Percentiles rank a stretch among this genome's conserved stretches.
phyloP scores from a whole-genome alignment of 2,797 vertebrate species.

The Sphaeramia orbicularis region DNA sequence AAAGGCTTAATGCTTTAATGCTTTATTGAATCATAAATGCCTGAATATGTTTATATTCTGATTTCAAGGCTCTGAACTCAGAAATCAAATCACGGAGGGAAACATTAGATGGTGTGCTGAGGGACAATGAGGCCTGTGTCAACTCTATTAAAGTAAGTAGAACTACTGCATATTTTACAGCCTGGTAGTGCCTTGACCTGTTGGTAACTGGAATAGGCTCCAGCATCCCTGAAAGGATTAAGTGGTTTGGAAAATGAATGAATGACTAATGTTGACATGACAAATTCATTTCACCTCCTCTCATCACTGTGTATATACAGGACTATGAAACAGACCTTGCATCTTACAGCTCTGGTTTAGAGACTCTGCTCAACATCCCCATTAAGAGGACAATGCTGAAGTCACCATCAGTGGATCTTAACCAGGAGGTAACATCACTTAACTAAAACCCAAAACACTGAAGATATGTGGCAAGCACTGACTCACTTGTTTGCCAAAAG shows the following conservation, averaged over 20 bases:
- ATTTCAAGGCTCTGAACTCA: conserved; percentile 79
- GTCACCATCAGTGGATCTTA: conserved; percentile 90
- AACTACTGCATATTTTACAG: neutral
- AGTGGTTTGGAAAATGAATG: neutral
- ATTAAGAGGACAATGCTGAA: conserved; percentile 93
- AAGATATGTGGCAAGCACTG: neutral
- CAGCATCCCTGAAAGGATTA: too few relatives aligned
- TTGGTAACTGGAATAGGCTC: too few relatives aligned
- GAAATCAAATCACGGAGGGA: conserved; percentile 92
- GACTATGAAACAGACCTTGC: conserved; percentile 95
- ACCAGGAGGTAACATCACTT: conserved; percentile 87
- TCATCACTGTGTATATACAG: conserved; percentile 67
- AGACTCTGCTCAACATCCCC: conserved; percentile 94
- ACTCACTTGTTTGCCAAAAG: neutral
- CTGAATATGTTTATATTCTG: conserved; percentile 18
- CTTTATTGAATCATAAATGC: neutral
- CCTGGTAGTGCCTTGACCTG: too few relatives aligned
- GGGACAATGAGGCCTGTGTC: conserved; percentile 89
- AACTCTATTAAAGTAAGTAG: conserved; percentile 90
- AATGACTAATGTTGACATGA: neutral
- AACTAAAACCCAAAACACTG: neutral
- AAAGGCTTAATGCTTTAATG: neutral
- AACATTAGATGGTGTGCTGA: conserved; percentile 91
- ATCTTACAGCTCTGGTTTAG: conserved; percentile 92
- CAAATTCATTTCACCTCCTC: neutral